phyloP scores from a whole-genome alignment of 2,797 vertebrate species.

The Liparis tanakae region DNA sequence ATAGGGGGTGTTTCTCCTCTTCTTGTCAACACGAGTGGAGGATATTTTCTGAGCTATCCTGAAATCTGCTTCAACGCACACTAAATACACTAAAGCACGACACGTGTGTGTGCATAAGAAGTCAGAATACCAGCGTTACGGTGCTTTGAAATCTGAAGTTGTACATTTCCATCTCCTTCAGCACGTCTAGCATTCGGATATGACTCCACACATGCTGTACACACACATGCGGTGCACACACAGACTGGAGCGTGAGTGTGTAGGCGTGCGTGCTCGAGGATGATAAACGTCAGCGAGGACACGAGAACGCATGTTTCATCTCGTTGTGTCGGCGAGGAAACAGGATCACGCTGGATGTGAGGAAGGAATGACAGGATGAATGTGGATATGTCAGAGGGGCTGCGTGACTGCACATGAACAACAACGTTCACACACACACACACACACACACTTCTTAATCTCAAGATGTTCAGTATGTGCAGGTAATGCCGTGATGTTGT shows the following conservation, averaged over 20 bases:
- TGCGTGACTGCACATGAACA: not conserved
- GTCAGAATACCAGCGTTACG: not conserved
- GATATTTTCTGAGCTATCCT: not conserved
- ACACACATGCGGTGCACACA: no score
- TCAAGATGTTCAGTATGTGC: not conserved
- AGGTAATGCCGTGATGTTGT: not conserved
- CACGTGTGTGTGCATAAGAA: not conserved
- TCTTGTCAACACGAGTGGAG: not conserved
- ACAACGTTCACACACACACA: not conserved
- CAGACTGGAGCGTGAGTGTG: no score
- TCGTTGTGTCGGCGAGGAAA: not conserved
- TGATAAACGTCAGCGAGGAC: not conserved
- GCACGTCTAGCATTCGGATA: constrained; percentile 42
- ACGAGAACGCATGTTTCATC: not conserved
- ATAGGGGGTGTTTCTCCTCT: not conserved
- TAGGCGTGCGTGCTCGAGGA: no score
- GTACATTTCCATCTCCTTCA: not conserved
- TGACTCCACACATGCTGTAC: not conserved
- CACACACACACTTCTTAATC: not conserved
- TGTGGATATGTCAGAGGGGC: not conserved
- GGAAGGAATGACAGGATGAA: not conserved
- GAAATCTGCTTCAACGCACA: not conserved
- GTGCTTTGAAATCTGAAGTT: not conserved
- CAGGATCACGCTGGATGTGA: not conserved
- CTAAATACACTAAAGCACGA: not conserved